Conservation (phyloP, 2,113 vertebrate genomes). For the Mionectes macconnelli region DNA sequence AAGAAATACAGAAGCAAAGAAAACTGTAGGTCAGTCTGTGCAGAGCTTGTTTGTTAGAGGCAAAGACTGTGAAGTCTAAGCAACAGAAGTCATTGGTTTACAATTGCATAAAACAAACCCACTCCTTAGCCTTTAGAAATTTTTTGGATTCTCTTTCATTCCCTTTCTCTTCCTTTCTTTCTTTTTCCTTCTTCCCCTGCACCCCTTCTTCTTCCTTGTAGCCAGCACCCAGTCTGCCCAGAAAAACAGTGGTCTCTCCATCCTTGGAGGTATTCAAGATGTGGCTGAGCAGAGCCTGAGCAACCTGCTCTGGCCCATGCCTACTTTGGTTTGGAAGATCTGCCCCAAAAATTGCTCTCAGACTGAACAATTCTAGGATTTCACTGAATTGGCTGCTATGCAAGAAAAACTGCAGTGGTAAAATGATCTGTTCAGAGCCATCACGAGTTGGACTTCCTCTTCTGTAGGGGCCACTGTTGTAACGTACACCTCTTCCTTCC, state of each 20-base stretch:
- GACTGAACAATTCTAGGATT: background rate
- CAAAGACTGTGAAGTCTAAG: background rate
- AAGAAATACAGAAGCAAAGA: background rate
- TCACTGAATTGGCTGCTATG: too few species aligned
- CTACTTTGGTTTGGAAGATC: background rate
- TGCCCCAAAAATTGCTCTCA: accelerated
- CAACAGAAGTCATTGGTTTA: background rate
- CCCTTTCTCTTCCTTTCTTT: background rate
- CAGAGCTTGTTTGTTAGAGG: background rate
- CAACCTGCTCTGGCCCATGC: background rate
- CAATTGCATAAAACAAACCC: background rate
- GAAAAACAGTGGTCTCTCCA: background rate
- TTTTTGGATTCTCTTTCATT: background rate
- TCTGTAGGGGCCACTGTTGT: background rate
- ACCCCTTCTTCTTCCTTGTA: background rate
- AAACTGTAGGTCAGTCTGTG: background rate
- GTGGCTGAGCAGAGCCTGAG: too few species aligned
- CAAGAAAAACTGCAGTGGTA: accelerated
- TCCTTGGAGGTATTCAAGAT: background rate
- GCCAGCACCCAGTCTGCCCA: background rate
- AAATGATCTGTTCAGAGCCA: accelerated
- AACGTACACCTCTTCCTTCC: background rate
- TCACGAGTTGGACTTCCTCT: accelerated
- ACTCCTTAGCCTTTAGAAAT: background rate
- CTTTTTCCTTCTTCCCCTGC: background rate